These are phyloP conservation scores for Coptodon bakossiorum DNA, from an alignment of 2,113 vertebrate genomes.

Conservation along the genomic window DNA sequence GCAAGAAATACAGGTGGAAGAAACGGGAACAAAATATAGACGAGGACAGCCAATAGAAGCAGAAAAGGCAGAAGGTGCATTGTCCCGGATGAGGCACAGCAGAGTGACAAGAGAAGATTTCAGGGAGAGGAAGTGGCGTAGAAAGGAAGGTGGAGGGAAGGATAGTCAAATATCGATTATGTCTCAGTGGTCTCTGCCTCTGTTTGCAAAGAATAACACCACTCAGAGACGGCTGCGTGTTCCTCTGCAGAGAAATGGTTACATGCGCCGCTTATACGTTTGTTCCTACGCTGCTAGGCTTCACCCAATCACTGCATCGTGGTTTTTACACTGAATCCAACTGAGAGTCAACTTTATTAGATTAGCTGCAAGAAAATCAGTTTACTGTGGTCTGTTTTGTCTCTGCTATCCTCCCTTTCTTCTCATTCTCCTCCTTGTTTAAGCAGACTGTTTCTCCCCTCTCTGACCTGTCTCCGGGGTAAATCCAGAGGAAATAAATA, in stretches of 20 bases:
- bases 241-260: background rate
- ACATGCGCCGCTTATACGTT: background rate
- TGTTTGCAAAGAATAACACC: background rate
- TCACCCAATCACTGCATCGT: background rate
- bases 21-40: background rate
- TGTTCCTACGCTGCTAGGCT: background rate
- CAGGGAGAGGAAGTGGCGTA: background rate
- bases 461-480: background rate
- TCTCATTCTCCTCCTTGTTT: background rate
- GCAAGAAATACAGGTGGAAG: background rate
- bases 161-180: slow-evolving; percentile 34
- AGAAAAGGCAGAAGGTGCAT: background rate
- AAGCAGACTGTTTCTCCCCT: background rate
- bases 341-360: background rate
- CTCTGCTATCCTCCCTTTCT: background rate
- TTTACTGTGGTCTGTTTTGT: slow-evolving; percentile 7
- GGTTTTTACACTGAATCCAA: background rate
- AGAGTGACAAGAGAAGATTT: background rate
- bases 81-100: background rate
- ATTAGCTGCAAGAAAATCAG: slow-evolving; percentile 5
- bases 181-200: background rate
- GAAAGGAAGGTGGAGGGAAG: slow-evolving; percentile 34
- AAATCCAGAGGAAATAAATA: background rate
- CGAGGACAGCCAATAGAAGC: background rate
- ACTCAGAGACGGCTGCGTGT: background rate